phyloP scores from a whole-genome alignment of 2,888 invertebrate species.

The Cryptus armator region DNA sequence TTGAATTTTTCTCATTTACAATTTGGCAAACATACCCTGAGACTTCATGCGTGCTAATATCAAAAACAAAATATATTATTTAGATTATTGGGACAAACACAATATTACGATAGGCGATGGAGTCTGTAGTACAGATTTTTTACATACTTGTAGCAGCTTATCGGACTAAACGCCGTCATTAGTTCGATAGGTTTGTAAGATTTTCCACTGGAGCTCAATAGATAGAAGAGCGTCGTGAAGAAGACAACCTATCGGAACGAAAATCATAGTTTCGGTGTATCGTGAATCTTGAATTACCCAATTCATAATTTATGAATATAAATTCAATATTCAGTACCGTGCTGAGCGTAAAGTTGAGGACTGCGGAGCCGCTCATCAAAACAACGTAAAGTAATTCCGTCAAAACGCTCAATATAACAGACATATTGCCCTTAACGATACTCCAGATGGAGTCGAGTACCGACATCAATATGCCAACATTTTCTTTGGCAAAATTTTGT shows the following conservation, averaged over 20 bases:
- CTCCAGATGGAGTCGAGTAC: constrained; percentile 95
- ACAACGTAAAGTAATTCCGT: constrained; percentile 95
- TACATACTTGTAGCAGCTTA: constrained; percentile 88
- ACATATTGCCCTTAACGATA: constrained; percentile 96
- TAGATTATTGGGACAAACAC: constrained; percentile 20
- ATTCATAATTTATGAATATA: background rate
- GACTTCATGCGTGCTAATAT: constrained; percentile 73
- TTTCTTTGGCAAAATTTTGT: constrained; percentile 94
- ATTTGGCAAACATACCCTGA: constrained; percentile 75
- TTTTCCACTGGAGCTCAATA: constrained; percentile 94
- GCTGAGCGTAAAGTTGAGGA: constrained; percentile 94
- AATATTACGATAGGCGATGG: background rate
- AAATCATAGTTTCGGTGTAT: constrained; percentile 31
- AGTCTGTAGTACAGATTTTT: constrained; percentile 27
- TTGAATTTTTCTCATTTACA: background rate
- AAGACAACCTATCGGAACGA: constrained; percentile 93
- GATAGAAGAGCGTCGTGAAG: constrained; percentile 97
- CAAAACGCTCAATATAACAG: constrained; percentile 92
- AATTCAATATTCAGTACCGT: constrained; percentile 87
- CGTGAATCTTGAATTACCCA: background rate
- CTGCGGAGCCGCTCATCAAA: constrained; percentile 95
- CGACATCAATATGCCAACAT: constrained; percentile 95
- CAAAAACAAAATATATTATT: constrained; percentile 57
- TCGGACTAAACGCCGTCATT: constrained; percentile 93
- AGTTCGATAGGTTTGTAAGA: constrained; percentile 97